Evolutionary conservation across 2,888 invertebrate genomes (phyloP), one percentile per base, ranked within the genome.

Genomic region (Sesia apiformis): DNA sequence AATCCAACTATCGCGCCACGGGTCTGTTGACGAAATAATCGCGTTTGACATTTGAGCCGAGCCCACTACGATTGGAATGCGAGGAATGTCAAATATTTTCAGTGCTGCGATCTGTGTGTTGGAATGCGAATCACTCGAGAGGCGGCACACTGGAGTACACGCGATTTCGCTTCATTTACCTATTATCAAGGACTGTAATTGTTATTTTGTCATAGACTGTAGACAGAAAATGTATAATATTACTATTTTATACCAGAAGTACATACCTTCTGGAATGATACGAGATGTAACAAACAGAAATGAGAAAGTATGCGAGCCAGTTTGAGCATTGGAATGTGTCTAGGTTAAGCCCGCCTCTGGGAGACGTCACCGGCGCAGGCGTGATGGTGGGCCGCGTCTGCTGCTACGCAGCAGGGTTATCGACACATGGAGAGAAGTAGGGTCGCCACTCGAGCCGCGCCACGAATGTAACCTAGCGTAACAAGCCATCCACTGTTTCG

Each of bases 41-140:
- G 83, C 91, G 91, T 92, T 92, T 92, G 92, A 92, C 92, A 92
- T 92, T 92, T 92, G 91, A 91, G 92, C 92, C 92, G 91, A 91
- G 92, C 92, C 92, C 91, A 91, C 91, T 86, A 90, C 90, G 84
- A 80, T 84, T 74, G 92, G 92, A 90, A 92, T 92, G 90, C 81
- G 70, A 70, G 91, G 92, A 91, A 92, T 92, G 91, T 90, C 89
- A 92, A 92, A 91, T 92, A 92, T 92, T 92, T 87, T 90, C 90
- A 90, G 90, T 90, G 89, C 89, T 88, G 91, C 90, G 92, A 91
- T 88, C 92, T 92, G 74, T 82, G 78, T 81, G 78, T 73, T 77
- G 90, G 90, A 87, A 88, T 90, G 71, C 75, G 64, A 79, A 85
- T 66, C 57, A 43, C 51, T 53, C 56, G 60, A 73, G 74, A 76